phyloP scores from a whole-genome alignment of 1,140 invertebrate species.

The Holcopasites calliopsidis region DNA sequence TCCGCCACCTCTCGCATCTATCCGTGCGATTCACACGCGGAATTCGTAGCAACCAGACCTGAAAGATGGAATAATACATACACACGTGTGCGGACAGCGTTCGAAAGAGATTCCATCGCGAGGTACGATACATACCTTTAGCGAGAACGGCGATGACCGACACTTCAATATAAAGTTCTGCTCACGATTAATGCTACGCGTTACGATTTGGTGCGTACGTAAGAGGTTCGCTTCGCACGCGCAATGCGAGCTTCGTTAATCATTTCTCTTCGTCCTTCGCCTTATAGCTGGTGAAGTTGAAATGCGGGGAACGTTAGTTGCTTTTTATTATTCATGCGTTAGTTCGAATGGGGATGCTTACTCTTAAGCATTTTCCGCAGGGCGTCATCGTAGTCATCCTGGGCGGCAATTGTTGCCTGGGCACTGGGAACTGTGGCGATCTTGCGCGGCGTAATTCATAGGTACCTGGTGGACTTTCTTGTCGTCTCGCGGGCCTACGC shows the following conservation, averaged over 20 bases:
- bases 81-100: too few species aligned
- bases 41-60: too few species aligned
- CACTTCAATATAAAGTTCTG: not conserved
- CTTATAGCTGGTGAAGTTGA: not conserved
- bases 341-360: not conserved
- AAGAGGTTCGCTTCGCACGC: not conserved
- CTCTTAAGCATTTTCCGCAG: conserved; percentile 48
- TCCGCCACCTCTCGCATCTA: conserved; percentile 10
- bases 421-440: not conserved
- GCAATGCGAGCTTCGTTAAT: too few species aligned
- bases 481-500: too few species aligned
- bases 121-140: not conserved
- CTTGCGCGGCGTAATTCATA: not conserved
- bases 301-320: too few species aligned
- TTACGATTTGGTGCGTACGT: not conserved
- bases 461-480: not conserved
- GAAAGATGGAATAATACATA: too few species aligned
- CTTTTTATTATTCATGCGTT: not conserved
- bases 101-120: conserved; percentile 24
- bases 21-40: not conserved
- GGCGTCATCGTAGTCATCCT: conserved; percentile 16
- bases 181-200: too few species aligned
- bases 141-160: not conserved
- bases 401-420: not conserved
- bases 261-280: not conserved